Conservation (phyloP, 2,888 invertebrate genomes). For the Lasioglossum figueresi region DNA sequence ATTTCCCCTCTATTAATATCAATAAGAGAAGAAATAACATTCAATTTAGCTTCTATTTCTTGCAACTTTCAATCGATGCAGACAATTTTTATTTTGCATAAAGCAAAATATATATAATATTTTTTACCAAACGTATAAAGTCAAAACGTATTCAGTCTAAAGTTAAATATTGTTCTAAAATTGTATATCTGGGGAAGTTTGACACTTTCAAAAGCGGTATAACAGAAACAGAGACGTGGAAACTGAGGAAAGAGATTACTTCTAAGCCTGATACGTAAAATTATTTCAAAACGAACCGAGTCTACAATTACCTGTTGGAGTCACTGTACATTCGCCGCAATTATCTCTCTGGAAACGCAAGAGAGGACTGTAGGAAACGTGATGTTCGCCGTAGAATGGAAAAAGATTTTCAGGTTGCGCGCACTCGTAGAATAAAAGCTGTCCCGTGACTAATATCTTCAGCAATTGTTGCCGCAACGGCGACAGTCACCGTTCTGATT, state of each 20-base stretch:
- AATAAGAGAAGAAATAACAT: too few relatives aligned
- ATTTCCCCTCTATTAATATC: too few relatives aligned
- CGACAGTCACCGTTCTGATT: slow-evolving; percentile 33
- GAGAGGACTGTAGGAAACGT: neutral
- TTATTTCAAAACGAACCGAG: neutral
- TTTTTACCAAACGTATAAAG: too few relatives aligned
- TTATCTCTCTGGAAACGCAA: neutral
- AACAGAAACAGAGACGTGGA: too few relatives aligned
- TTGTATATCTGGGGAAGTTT: neutral
- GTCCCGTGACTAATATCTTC: slow-evolving; percentile 12
- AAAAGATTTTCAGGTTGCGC: neutral
- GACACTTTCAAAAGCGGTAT: too few relatives aligned
- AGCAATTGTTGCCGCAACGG: slow-evolving; percentile 18
- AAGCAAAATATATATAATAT: too few relatives aligned
- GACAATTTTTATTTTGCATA: too few relatives aligned
- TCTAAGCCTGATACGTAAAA: slow-evolving; percentile 22
- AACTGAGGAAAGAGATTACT: too few relatives aligned
- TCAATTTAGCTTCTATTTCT: too few relatives aligned
- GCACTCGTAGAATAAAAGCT: neutral
- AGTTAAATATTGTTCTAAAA: neutral
- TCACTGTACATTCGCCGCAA: neutral
- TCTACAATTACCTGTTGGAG: neutral
- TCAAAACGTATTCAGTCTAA: too few relatives aligned
- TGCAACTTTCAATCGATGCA: too few relatives aligned
- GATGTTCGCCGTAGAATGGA: neutral